Evolutionary conservation across 2,888 invertebrate species (phyloP), one percentile per base, ranked within the genome.

Genomic region (Drosophila greeni): DNA sequence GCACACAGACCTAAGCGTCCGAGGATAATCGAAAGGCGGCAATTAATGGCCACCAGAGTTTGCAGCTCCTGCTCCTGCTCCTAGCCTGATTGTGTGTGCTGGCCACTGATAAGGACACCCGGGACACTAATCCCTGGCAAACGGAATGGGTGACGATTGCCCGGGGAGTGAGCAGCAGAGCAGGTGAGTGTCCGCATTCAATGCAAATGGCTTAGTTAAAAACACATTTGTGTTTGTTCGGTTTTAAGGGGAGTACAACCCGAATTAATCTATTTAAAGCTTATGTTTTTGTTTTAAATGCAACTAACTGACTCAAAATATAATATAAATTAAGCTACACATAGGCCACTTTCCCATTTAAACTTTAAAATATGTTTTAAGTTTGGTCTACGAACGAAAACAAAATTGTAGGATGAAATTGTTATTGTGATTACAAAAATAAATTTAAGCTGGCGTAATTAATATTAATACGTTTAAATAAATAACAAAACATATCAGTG

Each of bases 21-120:
- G 29, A 23, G 66, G 62, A 66, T 62, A 66, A 68, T 59, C 70
- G 51, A 69, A 59, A 59, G 66, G 43, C 43, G 60, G 45, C 66
- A 66, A 69, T 69, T 66, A 66, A 69, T 69, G 69, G 37, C 49
- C 60, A 49, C 39, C 69, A 26, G 51, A 23, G 51, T 66, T 53
- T 62, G 62, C 34, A 11, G 18, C 36, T 62, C 34, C 49, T 26
- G 23, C 43, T 18, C 18, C 12, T 12, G 37, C 39, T 23, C n/a
- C 24, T 6, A 8, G 20, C 29, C 18, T 16, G 43, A 45, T 20
- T 43, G 61, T 18, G 45, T 37, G 42, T 42, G 40, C 33, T 42
- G 66, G 23, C 9, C 34, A 7, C 16, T 37, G 61, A 62, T 66
- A 62, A 37, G 36, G 29, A 23, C 34, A n/a, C n/a, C 24, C 18